Base-by-base conservation (phyloP, 2,888 invertebrate genomes). In the Sarcophaga rosellei region DNA sequence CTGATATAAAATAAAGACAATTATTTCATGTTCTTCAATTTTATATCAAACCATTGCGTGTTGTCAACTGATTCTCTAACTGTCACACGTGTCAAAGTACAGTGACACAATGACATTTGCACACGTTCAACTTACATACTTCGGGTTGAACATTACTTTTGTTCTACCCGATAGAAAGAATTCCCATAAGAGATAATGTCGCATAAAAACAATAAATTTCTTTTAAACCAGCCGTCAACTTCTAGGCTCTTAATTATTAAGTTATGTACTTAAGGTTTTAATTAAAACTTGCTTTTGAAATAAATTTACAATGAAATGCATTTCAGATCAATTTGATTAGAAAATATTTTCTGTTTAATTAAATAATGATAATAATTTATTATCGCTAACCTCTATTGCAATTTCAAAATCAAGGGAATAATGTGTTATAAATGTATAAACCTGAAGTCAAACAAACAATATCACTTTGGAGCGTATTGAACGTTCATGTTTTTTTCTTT, bases 331-430 rank as follows among this genome's bases (percentile, higher is more conserved):
- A 69, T 5, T 11, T 65, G 11, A n/a, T 59, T 15, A 73, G 20
- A 59, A 61, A 12, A 12, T 15, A 20, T 68, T 62, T 53, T 44
- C 62, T 45, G 44, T 35, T 63, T 20, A 62, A 68, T 23, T 57
- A 23, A 70, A 63, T 21, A 62, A 74, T 76, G 23, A 21, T 4
- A 61, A 72, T 76, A 72, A 76, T 72, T 70, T 72, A 76, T 70
- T 70, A 44, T 59, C 63, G 1, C 3, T 45, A 57, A 63, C 21
- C 62, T 57, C 59, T 35, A 10, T 59, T 59, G 65, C 21, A 57
- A 45, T 72, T 77, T 66, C n/a, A 72, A 83, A 77, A 77, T 84
- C 83, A 84, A 75, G 69, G 83, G 74, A 84, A 79, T 63, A 63
- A 75, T 79, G 63, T 75, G 63, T 70, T 75, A 61, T 68, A 59